Conservation (phyloP, 2,797 vertebrate species). For the Leptoclinus maculatus region DNA sequence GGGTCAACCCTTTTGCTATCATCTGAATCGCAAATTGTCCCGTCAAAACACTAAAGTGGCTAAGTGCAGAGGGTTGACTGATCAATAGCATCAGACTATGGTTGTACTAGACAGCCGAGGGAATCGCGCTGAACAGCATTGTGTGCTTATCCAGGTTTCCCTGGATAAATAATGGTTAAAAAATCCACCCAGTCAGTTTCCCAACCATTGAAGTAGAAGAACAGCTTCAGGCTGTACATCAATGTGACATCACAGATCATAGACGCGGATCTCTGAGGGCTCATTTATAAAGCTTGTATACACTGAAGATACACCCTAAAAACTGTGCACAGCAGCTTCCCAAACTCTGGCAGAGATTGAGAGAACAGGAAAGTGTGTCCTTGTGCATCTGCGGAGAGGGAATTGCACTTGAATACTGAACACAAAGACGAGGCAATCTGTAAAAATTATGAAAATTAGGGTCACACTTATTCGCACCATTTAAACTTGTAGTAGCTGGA, state of each 20-base stretch:
- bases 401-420: constrained; percentile 48
- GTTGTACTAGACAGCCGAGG: constrained; percentile 27
- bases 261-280: constrained; percentile 73
- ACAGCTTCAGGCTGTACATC: constrained; percentile 79
- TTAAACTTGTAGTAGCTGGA: constrained; percentile 35
- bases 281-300: constrained; percentile 80
- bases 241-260: constrained; percentile 79
- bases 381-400: constrained; percentile 24
- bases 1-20: constrained; percentile 30
- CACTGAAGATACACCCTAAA: constrained; percentile 70
- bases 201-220: constrained; percentile 76
- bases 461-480: constrained; percentile 31
- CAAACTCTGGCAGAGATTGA: constrained; percentile 57
- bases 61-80: constrained; percentile 25
- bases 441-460: constrained; percentile 37
- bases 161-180: constrained; percentile 73
- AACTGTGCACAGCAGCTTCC: constrained; percentile 52
- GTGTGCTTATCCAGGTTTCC: constrained; percentile 49
- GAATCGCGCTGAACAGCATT: constrained; percentile 19
- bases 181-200: constrained; percentile 68
- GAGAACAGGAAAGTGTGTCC: constrained; percentile 43
- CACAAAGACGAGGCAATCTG: constrained; percentile 40
- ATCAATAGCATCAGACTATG: constrained; percentile 35
- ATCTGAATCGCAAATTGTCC: constrained; percentile 32
- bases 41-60: constrained; percentile 14